Conservation (phyloP, 2,113 vertebrate genomes). For the Myotis brandtii region DNA sequence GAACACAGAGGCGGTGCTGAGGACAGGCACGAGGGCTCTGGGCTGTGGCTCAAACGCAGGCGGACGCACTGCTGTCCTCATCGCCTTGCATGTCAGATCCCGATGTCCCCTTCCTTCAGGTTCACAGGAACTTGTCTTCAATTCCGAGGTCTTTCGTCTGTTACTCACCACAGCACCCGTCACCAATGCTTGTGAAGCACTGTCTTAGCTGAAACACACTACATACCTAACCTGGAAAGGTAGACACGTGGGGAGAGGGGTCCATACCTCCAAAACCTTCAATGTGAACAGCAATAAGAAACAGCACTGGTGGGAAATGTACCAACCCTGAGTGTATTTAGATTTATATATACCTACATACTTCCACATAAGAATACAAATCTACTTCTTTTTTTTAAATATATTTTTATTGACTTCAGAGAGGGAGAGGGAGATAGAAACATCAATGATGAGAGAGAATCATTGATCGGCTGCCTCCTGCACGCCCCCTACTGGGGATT, state of each 20-base stretch:
- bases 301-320: background rate
- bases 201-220: conserved; percentile 10
- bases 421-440: too few species aligned
- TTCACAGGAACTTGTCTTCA: background rate
- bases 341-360: background rate
- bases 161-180: background rate
- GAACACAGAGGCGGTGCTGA: background rate
- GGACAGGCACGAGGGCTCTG: background rate
- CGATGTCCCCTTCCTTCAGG: background rate
- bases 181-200: background rate
- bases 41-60: background rate
- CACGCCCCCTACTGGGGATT: too few species aligned
- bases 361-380: background rate
- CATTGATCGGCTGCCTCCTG: too few species aligned
- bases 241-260: background rate
- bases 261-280: background rate
- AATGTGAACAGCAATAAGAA: conserved; percentile 3
- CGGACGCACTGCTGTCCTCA: background rate
- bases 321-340: background rate
- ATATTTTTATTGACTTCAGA: too few species aligned
- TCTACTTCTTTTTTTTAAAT: background rate
- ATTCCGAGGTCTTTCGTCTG: background rate
- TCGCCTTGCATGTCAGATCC: background rate
- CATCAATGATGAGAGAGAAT: too few species aligned
- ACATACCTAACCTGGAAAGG: background rate